phyloP scores from a whole-genome alignment of 64 coral and sea anemone genomes.

The Platygyra sinensis region DNA sequence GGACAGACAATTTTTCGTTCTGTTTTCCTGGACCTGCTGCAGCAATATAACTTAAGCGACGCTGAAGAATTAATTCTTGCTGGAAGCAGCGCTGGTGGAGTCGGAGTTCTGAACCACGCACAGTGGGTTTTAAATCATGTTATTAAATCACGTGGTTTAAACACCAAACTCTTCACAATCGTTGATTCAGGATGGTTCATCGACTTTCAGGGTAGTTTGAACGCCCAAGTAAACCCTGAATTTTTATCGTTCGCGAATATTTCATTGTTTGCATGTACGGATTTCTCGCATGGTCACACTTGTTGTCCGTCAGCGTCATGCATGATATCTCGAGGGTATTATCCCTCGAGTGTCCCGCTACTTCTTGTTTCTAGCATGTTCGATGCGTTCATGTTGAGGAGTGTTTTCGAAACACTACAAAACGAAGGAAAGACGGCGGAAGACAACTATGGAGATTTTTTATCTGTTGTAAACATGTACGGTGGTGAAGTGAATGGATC shows the following conservation, averaged over 20 bases:
- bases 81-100: slow-evolving; percentile 59
- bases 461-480: slow-evolving; percentile 68
- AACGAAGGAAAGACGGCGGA: slow-evolving; percentile 14
- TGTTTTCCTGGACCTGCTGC: slow-evolving; percentile 43
- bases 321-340: slow-evolving; percentile 40
- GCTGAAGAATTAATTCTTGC: slow-evolving; percentile 41
- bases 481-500: slow-evolving; percentile 66
- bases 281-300: slow-evolving; percentile 32
- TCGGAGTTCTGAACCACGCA: slow-evolving; percentile 66
- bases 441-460: slow-evolving; percentile 31
- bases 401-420: slow-evolving; percentile 12
- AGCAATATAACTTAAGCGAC: slow-evolving; percentile 21
- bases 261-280: slow-evolving; percentile 28
- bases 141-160: slow-evolving; percentile 22
- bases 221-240: not conserved
- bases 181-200: slow-evolving; percentile 71
- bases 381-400: slow-evolving; percentile 40
- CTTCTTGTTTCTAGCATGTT: slow-evolving; percentile 65
- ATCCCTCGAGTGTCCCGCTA: slow-evolving; percentile 40
- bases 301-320: slow-evolving; percentile 57
- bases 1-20: slow-evolving; percentile 67
- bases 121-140: slow-evolving; percentile 26
- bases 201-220: slow-evolving; percentile 60
- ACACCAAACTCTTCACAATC: slow-evolving; percentile 13
- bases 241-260: slow-evolving; percentile 51